A percentile compares a stretch with the other conserved stretches of the same genome.
Evolutionary conservation across 1,140 invertebrate species (phyloP).

Genomic region (Phortica variegata): DNA sequence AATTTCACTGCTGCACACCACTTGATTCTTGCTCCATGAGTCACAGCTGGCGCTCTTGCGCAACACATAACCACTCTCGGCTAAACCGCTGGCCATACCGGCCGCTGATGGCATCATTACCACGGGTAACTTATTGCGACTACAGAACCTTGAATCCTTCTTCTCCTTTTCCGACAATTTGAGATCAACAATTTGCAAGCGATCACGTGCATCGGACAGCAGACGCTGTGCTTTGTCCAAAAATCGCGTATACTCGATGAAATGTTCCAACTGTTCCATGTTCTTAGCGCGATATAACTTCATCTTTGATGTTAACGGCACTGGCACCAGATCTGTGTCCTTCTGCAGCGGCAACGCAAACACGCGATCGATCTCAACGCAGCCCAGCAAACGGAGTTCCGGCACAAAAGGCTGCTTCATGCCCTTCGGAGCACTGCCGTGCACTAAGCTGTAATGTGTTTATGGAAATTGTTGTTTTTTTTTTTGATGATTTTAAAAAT

Average conservation of each 20-base stretch:
- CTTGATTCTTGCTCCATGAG: constrained; percentile 44
- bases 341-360: constrained; percentile 82
- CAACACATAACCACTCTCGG: constrained; percentile 62
- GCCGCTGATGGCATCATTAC: constrained; percentile 59
- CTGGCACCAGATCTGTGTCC: constrained; percentile 75
- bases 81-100: constrained; percentile 38
- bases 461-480: not conserved
- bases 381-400: constrained; percentile 78
- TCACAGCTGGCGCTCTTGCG: constrained; percentile 74
- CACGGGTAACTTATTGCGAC: constrained; percentile 42
- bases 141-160: constrained; percentile 55
- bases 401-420: constrained; percentile 79
- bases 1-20: constrained; percentile 56
- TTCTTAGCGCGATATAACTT: constrained; percentile 84
- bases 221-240: constrained; percentile 77
- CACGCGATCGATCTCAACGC: constrained; percentile 80
- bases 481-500: too few relatives aligned
- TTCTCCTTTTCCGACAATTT: constrained; percentile 67
- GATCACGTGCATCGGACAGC: constrained; percentile 79
- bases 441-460: constrained; percentile 67
- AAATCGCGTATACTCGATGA: constrained; percentile 78
- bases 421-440: constrained; percentile 78
- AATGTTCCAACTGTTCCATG: constrained; percentile 74
- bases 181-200: constrained; percentile 76
- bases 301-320: constrained; percentile 82